phyloP scores from a whole-genome alignment of 2,113 vertebrate species.

The Nothocercus nigrocapillus region DNA sequence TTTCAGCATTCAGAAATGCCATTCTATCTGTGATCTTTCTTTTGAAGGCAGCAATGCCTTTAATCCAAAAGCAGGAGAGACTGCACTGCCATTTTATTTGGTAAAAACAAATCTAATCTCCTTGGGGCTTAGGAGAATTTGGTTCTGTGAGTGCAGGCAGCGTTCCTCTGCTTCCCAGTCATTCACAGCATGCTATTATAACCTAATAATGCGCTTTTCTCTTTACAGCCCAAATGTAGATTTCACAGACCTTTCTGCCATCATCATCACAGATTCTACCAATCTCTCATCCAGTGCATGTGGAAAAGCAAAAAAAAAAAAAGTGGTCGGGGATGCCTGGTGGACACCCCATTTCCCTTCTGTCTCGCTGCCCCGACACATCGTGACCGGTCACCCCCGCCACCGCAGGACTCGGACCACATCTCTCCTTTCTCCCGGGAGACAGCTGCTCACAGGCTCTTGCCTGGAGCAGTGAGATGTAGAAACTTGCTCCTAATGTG shows the following conservation, averaged over 20 bases:
- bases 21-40: accelerated
- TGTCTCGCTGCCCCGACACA: neutral
- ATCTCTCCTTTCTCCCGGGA: slow-evolving; percentile 52
- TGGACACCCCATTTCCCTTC: neutral
- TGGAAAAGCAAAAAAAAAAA: neutral
- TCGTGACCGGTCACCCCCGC: neutral
- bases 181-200: neutral
- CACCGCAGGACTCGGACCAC: slow-evolving; percentile 10
- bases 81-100: neutral
- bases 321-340: neutral
- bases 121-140: neutral
- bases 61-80: neutral
- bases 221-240: neutral
- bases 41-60: neutral
- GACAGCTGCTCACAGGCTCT: slow-evolving; percentile 45
- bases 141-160: neutral
- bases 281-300: accelerated
- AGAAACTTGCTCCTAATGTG: slow-evolving; percentile 30
- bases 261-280: no score
- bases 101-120: neutral
- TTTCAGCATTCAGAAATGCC: accelerated
- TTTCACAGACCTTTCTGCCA: neutral
- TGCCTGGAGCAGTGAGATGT: neutral
- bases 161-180: neutral
- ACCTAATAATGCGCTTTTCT: neutral